A percentile compares a stretch with the other conserved stretches of the same genome.
These are phyloP conservation scores for Centroberyx gerrardi DNA, from an alignment of 2,797 vertebrate species.

Conservation along the genomic window DNA sequence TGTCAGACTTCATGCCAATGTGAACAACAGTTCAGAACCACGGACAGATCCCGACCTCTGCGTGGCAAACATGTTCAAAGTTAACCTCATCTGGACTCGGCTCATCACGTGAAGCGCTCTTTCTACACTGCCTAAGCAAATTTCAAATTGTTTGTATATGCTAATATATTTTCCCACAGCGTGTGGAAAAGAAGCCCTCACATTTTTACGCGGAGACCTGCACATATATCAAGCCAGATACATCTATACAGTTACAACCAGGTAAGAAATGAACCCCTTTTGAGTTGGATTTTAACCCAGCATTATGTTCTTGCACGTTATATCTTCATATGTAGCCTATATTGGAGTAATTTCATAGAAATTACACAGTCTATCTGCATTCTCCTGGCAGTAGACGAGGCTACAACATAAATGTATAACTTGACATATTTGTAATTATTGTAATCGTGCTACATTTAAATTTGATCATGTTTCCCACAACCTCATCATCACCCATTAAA, in stretches of 20 bases:
- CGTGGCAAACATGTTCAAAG: constrained; percentile 62
- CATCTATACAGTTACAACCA: constrained; percentile 12
- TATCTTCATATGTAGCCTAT: too few relatives aligned
- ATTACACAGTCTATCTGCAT: too few relatives aligned
- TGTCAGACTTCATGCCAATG: constrained; percentile 41
- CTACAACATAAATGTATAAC: too few relatives aligned
- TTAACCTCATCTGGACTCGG: constrained; percentile 72
- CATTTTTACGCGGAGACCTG: constrained; percentile 8
- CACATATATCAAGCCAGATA: constrained; percentile 16
- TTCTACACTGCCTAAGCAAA: neutral
- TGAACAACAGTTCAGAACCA: constrained; percentile 80
- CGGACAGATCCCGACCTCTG: constrained; percentile 78
- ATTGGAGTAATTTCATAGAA: too few relatives aligned
- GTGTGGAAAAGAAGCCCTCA: constrained; percentile 16
- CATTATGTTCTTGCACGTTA: too few relatives aligned
- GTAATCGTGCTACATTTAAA: neutral
- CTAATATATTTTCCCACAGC: neutral
- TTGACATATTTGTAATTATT: neutral
- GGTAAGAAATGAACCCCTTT: constrained; percentile 51
- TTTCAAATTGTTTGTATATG: too few relatives aligned
- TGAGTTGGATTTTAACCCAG: neutral
- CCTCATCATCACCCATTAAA: neutral
- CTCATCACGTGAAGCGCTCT: constrained; percentile 50
- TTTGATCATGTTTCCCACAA: neutral
- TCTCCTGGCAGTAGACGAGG: too few relatives aligned